A percentile compares a stretch with the other conserved stretches of the same genome.
These are phyloP conservation scores for Malaclemys terrapin DNA, from an alignment of 2,113 vertebrate genomes.

Conservation along the genomic window DNA sequence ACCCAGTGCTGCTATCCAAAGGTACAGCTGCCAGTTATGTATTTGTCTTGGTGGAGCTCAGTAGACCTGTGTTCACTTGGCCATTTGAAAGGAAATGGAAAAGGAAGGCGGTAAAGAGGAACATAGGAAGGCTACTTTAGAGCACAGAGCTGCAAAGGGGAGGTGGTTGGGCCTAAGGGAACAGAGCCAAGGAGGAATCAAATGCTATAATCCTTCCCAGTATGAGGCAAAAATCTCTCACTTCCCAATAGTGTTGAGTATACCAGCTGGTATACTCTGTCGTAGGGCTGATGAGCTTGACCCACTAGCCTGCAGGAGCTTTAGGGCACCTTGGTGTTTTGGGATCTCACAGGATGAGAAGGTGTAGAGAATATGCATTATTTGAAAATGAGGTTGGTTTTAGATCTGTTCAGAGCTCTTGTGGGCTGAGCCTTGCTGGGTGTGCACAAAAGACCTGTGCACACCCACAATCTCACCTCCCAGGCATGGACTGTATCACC, in stretches of 20 bases:
- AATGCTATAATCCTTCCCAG: not conserved
- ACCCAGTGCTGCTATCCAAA: not conserved
- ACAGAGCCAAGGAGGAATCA: not conserved
- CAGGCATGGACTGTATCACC: too few relatives aligned
- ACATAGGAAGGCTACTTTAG: not conserved
- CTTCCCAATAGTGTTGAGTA: not conserved
- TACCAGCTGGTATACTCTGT: not conserved
- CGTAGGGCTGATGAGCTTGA: not conserved
- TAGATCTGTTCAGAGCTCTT: not conserved
- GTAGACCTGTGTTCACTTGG: not conserved
- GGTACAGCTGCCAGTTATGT: not conserved
- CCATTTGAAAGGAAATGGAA: not conserved
- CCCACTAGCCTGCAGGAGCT: not conserved
- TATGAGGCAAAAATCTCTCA: not conserved
- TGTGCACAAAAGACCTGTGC: too few relatives aligned
- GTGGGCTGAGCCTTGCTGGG: too few relatives aligned
- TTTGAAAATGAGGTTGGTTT: not conserved
- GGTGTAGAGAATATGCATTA: not conserved
- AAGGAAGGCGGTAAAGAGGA: not conserved
- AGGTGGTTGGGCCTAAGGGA: not conserved
- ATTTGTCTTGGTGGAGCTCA: not conserved
- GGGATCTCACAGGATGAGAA: not conserved
- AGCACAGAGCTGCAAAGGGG: not conserved
- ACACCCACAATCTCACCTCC: too few relatives aligned
- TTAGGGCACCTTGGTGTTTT: not conserved